Evolutionary conservation across 1,140 invertebrate genomes (phyloP).

Genomic region (Tetraneura akinire): DNA sequence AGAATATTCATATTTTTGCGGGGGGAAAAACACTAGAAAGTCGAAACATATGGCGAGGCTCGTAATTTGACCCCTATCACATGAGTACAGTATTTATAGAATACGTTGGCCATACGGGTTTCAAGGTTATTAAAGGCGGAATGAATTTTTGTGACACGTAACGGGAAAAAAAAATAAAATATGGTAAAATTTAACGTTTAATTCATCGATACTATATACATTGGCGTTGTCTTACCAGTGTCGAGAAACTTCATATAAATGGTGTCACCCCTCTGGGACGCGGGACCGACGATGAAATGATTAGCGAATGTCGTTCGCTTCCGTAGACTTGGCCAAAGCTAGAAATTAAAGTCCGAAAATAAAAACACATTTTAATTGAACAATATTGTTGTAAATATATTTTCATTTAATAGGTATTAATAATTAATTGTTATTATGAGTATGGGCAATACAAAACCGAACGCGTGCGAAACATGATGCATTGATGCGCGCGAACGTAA

Average conservation of each 20-base stretch:
- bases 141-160: neutral
- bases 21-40: neutral
- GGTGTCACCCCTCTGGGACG: constrained; percentile 49
- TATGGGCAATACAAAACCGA: too few relatives aligned
- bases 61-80: constrained; percentile 11
- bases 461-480: too few relatives aligned
- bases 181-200: neutral
- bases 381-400: too few relatives aligned
- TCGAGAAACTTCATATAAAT: constrained; percentile 51
- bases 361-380: too few relatives aligned
- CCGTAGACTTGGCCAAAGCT: constrained; percentile 48
- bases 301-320: constrained; percentile 46
- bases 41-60: neutral
- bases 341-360: neutral
- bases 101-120: constrained; percentile 13
- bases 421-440: too few relatives aligned
- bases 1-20: neutral
- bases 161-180: neutral
- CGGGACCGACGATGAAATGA: constrained; percentile 38
- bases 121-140: constrained; percentile 25
- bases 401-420: too few relatives aligned
- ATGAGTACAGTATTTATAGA: constrained; percentile 35
- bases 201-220: neutral
- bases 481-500: neutral
- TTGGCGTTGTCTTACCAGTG: constrained; percentile 26